A percentile compares a stretch with the other conserved stretches of the same genome.
Evolutionary conservation across 2,888 invertebrate species (phyloP).

Genomic region (Colletes collaris): DNA sequence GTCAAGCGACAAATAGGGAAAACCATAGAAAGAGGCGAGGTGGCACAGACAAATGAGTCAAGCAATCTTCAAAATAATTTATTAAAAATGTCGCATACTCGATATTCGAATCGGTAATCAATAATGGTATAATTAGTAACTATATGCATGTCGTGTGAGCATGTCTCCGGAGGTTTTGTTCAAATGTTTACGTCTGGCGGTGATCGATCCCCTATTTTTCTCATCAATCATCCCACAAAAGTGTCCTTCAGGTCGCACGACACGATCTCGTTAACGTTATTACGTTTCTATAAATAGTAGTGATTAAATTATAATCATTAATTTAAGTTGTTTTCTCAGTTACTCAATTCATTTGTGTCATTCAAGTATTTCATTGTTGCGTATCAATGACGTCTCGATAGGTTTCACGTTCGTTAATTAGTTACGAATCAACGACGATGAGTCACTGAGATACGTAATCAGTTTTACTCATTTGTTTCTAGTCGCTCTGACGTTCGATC

Average conservation of each 20-base stretch:
- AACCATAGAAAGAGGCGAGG: background rate
- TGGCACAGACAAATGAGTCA: constrained; percentile 19
- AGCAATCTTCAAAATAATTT: constrained; percentile 81
- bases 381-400: background rate
- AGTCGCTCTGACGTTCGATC: background rate
- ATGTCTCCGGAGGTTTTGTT: constrained; percentile 74
- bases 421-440: background rate
- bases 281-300: background rate
- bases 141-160: constrained; percentile 79
- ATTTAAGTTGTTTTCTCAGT: background rate
- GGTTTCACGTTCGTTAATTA: background rate
- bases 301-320: background rate
- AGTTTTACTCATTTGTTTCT: background rate
- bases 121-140: constrained; percentile 79
- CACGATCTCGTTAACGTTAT: background rate
- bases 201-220: constrained; percentile 50
- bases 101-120: constrained; percentile 78
- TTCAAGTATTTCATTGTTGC: background rate
- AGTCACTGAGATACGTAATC: background rate
- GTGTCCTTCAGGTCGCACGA: constrained; percentile 16
- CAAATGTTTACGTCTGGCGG: constrained; percentile 48
- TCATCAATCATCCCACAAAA: constrained; percentile 30
- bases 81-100: constrained; percentile 81
- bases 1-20: background rate
- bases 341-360: background rate